Percentiles rank a stretch among this genome's conserved stretches.
Evolutionary conservation across 1,140 invertebrate genomes (phyloP).

Genomic region (Pseudomyrmex gracilis): DNA sequence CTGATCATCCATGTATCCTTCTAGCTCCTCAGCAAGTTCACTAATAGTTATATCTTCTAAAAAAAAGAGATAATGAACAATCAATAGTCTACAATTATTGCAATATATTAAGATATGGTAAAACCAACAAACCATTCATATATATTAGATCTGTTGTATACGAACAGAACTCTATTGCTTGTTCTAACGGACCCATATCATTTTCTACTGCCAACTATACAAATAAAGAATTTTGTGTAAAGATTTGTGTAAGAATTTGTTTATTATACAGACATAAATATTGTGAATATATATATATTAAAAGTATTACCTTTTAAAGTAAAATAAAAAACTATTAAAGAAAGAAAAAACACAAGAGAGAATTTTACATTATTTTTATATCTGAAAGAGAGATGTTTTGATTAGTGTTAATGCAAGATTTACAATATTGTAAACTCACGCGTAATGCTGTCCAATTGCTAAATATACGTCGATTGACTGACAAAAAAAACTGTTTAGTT

Average conservation of each 20-base stretch:
- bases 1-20: constrained; percentile 77
- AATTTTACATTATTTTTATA: background rate
- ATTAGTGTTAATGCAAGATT: background rate
- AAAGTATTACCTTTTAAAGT: background rate
- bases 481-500: constrained; percentile 71
- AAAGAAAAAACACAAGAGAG: too few relatives aligned
- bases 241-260: background rate
- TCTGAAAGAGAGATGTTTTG: background rate
- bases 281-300: background rate
- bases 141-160: constrained; percentile 76
- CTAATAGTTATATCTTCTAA: constrained; percentile 71
- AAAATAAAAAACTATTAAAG: background rate
- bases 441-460: constrained; percentile 82
- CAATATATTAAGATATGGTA: constrained; percentile 7
- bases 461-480: constrained; percentile 76
- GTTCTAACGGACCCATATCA: constrained; percentile 76
- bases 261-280: background rate
- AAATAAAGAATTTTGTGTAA: constrained; percentile 22
- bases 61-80: constrained; percentile 26
- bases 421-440: constrained; percentile 65
- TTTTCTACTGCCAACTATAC: constrained; percentile 79
- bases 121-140: constrained; percentile 75
- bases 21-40: constrained; percentile 76
- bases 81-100: background rate
- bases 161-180: constrained; percentile 72